Base-by-base conservation (phyloP, 1,140 invertebrate species). In the Platorchestia sp. region DNA sequence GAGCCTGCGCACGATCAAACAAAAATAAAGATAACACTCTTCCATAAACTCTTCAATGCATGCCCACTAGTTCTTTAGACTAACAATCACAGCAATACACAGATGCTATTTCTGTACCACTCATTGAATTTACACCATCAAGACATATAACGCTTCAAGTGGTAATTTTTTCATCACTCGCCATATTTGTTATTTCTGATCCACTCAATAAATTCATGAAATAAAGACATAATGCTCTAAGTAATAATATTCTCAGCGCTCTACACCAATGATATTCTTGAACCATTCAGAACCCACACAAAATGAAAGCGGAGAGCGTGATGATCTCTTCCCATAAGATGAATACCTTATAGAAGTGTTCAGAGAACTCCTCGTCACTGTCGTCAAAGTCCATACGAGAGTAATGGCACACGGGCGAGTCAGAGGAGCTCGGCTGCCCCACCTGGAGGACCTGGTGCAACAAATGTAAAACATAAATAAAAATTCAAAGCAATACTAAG, bases 381-480 rank as follows among this genome's bases (percentile, higher is more conserved):
- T 90, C 87, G 41, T 90, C 87, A 41, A 90, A 90, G 87, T 90
- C 87, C 19, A 90, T 10, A 41, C 87, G 87, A 3, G 87, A 90
- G 41, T 43, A 90, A 27, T 90, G 87, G 41, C 87, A 43, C 41
- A 44, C 87, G 42, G 87, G 44, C 41, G 59, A 75, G 27, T 75
- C 59, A 19, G 59, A 75, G 59, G 59, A 14, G 27, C 59, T 75
- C 1, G 59, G 59, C 59, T 75, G 59, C 3, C 59, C 59, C 59
- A 36, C 59, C 10, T 75, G 59, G 3, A 75, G 59, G 59, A 75
- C 27, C 59, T 75, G 59, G 1, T 1, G 59, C 36, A n/a, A n/a
- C n/a, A n/a, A n/a, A n/a, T n/a, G n/a, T n/a, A n/a, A n/a, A n/a
- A n/a, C n/a, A n/a, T n/a, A n/a, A n/a, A n/a, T n/a, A n/a, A n/a